These are phyloP conservation scores for Lasioglossum leucozonium DNA, from an alignment of 2,888 invertebrate species.

Conservation along the genomic window DNA sequence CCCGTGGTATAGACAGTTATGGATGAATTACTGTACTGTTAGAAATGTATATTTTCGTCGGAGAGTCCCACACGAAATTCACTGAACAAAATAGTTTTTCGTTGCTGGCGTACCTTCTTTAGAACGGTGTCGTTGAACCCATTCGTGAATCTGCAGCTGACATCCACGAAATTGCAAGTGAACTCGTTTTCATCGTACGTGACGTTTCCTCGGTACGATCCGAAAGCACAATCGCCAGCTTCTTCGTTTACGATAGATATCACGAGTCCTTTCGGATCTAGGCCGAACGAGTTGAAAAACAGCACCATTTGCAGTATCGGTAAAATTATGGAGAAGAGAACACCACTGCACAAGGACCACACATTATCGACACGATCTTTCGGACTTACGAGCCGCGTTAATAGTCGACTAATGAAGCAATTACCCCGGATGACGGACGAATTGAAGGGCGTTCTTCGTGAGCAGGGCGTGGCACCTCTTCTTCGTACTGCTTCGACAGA, in stretches of 20 bases:
- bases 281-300: conserved; percentile 93
- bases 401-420: neutral
- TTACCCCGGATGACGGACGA: conserved; percentile 90
- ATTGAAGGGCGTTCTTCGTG: conserved; percentile 89
- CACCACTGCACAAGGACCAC: conserved; percentile 86
- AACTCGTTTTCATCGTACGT: conserved; percentile 79
- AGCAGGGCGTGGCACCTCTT: conserved; percentile 87
- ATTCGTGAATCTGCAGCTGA: conserved; percentile 88
- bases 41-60: too few species aligned
- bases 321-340: conserved; percentile 92
- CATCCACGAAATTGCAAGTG: conserved; percentile 86
- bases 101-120: conserved; percentile 80
- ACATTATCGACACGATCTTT: neutral
- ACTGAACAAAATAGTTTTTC: too few species aligned
- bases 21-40: too few species aligned
- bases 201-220: conserved; percentile 83
- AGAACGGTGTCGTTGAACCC: conserved; percentile 87
- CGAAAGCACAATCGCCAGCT: conserved; percentile 84
- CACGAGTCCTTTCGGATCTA: conserved; percentile 89
- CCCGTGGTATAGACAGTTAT: too few species aligned
- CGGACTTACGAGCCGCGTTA: too few species aligned
- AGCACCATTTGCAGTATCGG: conserved; percentile 92
- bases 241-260: conserved; percentile 94
- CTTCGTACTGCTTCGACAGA: neutral
- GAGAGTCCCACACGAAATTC: neutral